A percentile compares a stretch with the other conserved stretches of the same genome.
These are phyloP conservation scores for Myopa tessellatipennis DNA, from an alignment of 2,888 invertebrate genomes.

Conservation along the genomic window DNA sequence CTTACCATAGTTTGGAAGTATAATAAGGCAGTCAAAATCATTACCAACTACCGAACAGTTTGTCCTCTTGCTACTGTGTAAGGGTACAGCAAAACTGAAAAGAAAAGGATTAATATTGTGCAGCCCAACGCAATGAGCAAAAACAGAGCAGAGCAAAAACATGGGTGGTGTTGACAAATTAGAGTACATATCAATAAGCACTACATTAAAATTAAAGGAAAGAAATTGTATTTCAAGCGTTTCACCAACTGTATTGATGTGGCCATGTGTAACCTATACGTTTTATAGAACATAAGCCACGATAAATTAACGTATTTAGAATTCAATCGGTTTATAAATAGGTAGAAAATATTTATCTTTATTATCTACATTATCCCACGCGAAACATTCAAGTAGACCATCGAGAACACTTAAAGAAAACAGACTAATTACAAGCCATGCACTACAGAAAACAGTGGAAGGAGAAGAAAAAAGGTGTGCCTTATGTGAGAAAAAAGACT, in stretches of 20 bases:
- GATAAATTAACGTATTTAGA: slow-evolving; percentile 14
- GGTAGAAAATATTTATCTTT: too few species aligned
- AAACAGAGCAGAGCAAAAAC: slow-evolving; percentile 18
- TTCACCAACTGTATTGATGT: too few species aligned
- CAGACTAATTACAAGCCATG: slow-evolving; percentile 12
- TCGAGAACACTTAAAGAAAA: neutral
- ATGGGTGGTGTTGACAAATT: slow-evolving; percentile 24
- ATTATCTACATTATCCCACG: too few species aligned
- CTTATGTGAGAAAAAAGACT: neutral
- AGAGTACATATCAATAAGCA: slow-evolving; percentile 30
- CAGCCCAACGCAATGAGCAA: slow-evolving; percentile 22
- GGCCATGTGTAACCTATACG: too few species aligned
- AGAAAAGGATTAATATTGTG: slow-evolving; percentile 12
- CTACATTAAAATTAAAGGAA: slow-evolving; percentile 20
- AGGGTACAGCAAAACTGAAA: slow-evolving; percentile 29
- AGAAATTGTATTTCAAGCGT: neutral
- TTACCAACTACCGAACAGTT: slow-evolving; percentile 26
- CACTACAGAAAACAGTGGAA: neutral
- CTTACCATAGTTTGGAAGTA: slow-evolving; percentile 16
- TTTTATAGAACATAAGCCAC: neutral
- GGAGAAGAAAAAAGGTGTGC: neutral
- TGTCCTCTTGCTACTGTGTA: slow-evolving; percentile 22
- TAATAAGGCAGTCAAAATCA: slow-evolving; percentile 30
- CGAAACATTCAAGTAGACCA: neutral
- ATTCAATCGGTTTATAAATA: too few species aligned